Percentiles rank a stretch among this genome's conserved stretches.
phyloP scores from a whole-genome alignment of 2,888 invertebrate genomes.

The Drosophila nigricruria region DNA sequence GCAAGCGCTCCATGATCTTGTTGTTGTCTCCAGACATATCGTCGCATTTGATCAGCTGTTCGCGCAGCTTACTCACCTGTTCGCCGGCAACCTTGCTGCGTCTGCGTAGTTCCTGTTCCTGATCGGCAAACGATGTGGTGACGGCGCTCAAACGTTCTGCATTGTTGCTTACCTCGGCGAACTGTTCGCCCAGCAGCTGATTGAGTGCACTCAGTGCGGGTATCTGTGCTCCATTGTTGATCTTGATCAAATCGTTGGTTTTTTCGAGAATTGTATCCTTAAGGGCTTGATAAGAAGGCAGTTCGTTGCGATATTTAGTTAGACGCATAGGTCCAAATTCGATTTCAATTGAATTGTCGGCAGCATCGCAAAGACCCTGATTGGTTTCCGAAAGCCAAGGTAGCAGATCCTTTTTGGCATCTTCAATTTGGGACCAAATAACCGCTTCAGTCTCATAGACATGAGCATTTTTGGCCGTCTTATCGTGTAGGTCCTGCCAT shows the following conservation, averaged over 20 bases:
- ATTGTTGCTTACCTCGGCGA: slow-evolving; percentile 90
- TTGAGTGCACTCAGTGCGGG: slow-evolving; percentile 89
- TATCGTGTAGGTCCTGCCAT: slow-evolving; percentile 91
- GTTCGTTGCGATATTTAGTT: slow-evolving; percentile 93
- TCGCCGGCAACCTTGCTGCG: slow-evolving; percentile 91
- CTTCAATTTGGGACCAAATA: slow-evolving; percentile 97
- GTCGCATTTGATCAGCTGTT: slow-evolving; percentile 94
- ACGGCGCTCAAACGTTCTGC: slow-evolving; percentile 91
- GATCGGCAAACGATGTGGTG: slow-evolving; percentile 90
- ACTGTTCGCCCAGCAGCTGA: slow-evolving; percentile 90
- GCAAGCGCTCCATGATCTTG: slow-evolving; percentile 92
- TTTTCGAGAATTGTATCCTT: slow-evolving; percentile 92
- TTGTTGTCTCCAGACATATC: slow-evolving; percentile 95
- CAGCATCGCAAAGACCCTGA: slow-evolving; percentile 90
- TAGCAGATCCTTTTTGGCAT: slow-evolving; percentile 92
- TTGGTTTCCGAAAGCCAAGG: slow-evolving; percentile 94
- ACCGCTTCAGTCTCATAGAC: slow-evolving; percentile 94
- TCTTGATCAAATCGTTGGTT: slow-evolving; percentile 91
- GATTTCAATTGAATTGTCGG: slow-evolving; percentile 92
- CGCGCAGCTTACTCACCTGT: slow-evolving; percentile 90
- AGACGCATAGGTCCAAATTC: slow-evolving; percentile 92
- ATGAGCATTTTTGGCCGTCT: slow-evolving; percentile 90
- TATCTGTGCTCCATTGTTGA: slow-evolving; percentile 90
- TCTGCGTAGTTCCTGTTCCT: slow-evolving; percentile 90
- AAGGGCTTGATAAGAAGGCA: slow-evolving; percentile 91